A percentile compares a stretch with the other conserved stretches of the same genome.
phyloP scores from a whole-genome alignment of 2,888 invertebrate genomes.

The Sympetrum striolatum region DNA sequence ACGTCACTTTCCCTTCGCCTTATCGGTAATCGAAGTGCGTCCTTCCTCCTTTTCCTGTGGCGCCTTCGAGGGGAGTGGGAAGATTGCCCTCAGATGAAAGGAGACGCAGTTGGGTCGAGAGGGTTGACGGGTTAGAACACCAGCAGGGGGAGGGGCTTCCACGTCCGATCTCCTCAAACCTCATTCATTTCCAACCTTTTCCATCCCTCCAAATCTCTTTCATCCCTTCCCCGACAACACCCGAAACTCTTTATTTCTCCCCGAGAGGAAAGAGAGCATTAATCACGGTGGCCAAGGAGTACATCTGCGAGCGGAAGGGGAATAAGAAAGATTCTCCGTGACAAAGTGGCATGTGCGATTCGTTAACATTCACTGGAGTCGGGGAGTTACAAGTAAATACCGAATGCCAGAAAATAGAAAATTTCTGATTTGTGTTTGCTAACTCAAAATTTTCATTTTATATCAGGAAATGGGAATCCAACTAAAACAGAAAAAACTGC shows the following conservation, averaged over 20 bases:
- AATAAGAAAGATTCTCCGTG: neutral
- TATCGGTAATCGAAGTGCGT: conserved; percentile 25
- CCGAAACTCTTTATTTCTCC: neutral
- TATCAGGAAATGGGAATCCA: too few species aligned
- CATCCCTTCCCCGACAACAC: neutral
- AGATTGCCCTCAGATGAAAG: neutral
- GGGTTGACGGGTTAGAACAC: neutral
- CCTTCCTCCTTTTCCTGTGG: neutral
- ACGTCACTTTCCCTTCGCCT: neutral
- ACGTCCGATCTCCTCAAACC: neutral
- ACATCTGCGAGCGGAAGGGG: neutral
- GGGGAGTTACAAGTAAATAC: too few species aligned
- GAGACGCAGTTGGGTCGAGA: neutral
- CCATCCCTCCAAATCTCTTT: neutral
- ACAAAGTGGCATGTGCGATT: neutral
- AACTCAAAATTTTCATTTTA: too few species aligned
- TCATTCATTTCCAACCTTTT: neutral
- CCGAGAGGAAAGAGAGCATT: neutral
- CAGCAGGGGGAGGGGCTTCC: neutral
- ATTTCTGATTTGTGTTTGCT: too few species aligned
- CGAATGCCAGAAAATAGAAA: too few species aligned
- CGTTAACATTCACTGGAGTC: too few species aligned
- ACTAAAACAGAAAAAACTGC: too few species aligned
- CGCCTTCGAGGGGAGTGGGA: neutral
- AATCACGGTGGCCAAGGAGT: conserved; percentile 1